These are phyloP conservation scores for Pseudomugil gertrudae DNA, from an alignment of 2,797 vertebrate species.

Conservation along the genomic window DNA sequence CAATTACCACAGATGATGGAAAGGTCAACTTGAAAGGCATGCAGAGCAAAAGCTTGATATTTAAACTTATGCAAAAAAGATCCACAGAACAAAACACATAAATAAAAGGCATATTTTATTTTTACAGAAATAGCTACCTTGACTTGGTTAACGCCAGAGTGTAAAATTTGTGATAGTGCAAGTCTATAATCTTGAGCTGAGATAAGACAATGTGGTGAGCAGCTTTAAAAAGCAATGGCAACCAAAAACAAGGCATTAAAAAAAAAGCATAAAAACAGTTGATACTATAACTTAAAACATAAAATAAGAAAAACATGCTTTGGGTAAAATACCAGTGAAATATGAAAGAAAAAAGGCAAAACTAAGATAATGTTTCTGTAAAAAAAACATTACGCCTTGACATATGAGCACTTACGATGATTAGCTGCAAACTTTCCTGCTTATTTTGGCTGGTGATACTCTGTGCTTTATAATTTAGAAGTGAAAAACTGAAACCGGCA, in stretches of 20 bases:
- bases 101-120: conserved; percentile 36
- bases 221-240: conserved; percentile 64
- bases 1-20: conserved; percentile 52
- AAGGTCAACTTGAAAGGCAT: conserved; percentile 57
- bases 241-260: conserved; percentile 30
- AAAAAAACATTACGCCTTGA: conserved; percentile 1
- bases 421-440: conserved; percentile 35
- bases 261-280: conserved; percentile 12
- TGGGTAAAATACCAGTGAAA: conserved; percentile 13
- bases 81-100: neutral
- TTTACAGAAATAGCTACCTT: conserved; percentile 21
- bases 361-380: conserved; percentile 21
- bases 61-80: conserved; percentile 38
- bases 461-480: neutral
- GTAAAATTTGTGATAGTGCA: conserved; percentile 17
- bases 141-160: conserved; percentile 19
- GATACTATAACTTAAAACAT: conserved; percentile 17
- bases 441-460: conserved; percentile 13
- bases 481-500: conserved; percentile 7
- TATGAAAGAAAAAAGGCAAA: conserved; percentile 6
- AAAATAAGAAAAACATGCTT: conserved; percentile 41
- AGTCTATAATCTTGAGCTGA: conserved; percentile 14
- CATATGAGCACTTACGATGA: conserved; percentile 47
- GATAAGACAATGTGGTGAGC: conserved; percentile 70
- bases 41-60: conserved; percentile 50